Conservation (phyloP, 2,888 invertebrate species). For the Troides aeacus region DNA sequence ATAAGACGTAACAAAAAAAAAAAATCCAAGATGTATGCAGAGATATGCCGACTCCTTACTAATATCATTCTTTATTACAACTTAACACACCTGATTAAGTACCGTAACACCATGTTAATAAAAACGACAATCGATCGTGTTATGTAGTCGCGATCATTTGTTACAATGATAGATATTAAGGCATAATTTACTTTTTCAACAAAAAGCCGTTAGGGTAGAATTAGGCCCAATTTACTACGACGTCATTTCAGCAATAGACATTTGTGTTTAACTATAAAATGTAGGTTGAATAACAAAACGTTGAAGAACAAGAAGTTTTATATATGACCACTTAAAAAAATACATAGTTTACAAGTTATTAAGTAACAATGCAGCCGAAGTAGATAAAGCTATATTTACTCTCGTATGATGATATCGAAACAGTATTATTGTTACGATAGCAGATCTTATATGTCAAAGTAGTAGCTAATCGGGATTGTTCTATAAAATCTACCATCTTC, state of each 20-base stretch:
- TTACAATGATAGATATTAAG: slow-evolving; percentile 28
- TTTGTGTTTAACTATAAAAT: slow-evolving; percentile 16
- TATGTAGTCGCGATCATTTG: slow-evolving; percentile 1
- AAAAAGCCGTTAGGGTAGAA: slow-evolving; percentile 25
- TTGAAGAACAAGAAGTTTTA: not conserved
- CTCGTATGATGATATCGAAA: too few species aligned
- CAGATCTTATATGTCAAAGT: too few species aligned
- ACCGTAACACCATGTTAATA: slow-evolving; percentile 2
- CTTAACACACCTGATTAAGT: not conserved
- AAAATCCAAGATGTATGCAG: slow-evolving; percentile 27
- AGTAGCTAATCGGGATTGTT: too few species aligned
- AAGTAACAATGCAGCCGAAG: too few species aligned
- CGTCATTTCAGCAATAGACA: slow-evolving; percentile 10
- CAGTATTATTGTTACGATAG: too few species aligned
- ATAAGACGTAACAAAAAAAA: slow-evolving; percentile 27
- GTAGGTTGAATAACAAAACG: slow-evolving; percentile 4
- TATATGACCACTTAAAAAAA: not conserved
- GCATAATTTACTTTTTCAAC: slow-evolving; percentile 28
- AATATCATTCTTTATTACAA: slow-evolving; percentile 4
- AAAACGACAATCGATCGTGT: slow-evolving; percentile 2
- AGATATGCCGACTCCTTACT: slow-evolving; percentile 4
- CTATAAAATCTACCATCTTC: too few species aligned
- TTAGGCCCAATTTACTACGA: slow-evolving; percentile 27
- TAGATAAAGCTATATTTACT: too few species aligned
- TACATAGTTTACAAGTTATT: not conserved